Base-by-base conservation (phyloP, 2,888 invertebrate genomes). In the Terebella lapidaria region DNA sequence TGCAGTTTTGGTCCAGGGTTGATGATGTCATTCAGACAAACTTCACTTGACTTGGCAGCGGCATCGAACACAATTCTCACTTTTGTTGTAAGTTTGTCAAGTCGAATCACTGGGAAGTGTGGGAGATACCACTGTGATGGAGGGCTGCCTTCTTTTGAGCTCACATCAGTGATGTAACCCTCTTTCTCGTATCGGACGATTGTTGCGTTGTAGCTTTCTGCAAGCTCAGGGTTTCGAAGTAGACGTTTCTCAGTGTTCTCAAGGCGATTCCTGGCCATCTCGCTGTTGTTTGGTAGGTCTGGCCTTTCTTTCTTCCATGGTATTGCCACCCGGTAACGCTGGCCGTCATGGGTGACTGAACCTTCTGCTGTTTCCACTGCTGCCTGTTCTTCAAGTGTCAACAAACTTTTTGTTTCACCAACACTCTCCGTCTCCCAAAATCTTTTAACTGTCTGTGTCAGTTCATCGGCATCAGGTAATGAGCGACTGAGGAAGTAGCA, bases 1-100 rank as follows among this genome's bases (percentile, higher is more conserved):
- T 69, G 67, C 4, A 70, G 51, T 47, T 67, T 69, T 27, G 70
- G 69, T n/a, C 66, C 66, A 52, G 67, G 64, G 58, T 66, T 67
- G 2, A 70, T 66, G 2, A 67, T 54, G 18, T 68, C 53, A 26
- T 53, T 53, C 27, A 53, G 27, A 5, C 15, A 53, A 10, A 26
- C 27, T 10, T 27, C 53, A 4, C 26, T 10, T 25, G 22, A 53
- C 5, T 15, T 53, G 10, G 53, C 53, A 26, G 53, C 22, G 26
- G 27, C 10, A 62, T 57, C 57, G 64, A 67, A 28, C 61, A 61
- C 20, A 3, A 61, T 42, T 42, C 61, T 45, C 18, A 42, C 35
- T 54, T 61, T 61, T 35, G 61, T 61, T 1, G 65, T 60, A 2
- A 46, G 26, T 49, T 61, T 67, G 3, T 57, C 54, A 3, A 22